Evolutionary conservation across 2,113 vertebrate species (phyloP).

Genomic region (Laterallus jamaicensis): DNA sequence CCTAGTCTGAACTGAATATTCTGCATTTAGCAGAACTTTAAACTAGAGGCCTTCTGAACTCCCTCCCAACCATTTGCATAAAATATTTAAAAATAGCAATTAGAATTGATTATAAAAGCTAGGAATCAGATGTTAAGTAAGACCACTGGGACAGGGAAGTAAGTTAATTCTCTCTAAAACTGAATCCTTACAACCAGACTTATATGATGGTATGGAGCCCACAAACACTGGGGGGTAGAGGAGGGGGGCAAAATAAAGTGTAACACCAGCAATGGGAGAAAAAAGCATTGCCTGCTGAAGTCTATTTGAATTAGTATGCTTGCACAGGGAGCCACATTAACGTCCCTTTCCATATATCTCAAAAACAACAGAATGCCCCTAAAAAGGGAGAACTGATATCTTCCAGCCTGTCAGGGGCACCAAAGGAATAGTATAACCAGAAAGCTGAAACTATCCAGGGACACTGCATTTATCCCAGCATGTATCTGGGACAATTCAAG

Average conservation of each 20-base stretch:
- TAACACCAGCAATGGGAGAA: background rate
- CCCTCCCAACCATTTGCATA: background rate
- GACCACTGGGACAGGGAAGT: background rate
- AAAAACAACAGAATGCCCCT: background rate
- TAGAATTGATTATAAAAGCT: background rate
- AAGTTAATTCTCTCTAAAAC: background rate
- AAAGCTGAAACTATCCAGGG: background rate
- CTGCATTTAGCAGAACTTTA: background rate
- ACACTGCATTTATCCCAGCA: background rate
- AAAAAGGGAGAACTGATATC: background rate
- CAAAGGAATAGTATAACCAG: background rate
- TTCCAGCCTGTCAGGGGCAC: background rate
- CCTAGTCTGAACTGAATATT: background rate
- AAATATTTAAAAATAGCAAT: background rate
- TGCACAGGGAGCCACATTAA: background rate
- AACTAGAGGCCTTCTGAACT: background rate
- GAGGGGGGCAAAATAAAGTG: background rate
- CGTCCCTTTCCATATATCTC: background rate
- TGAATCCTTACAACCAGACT: background rate
- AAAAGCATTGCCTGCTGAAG: background rate
- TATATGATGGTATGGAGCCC: background rate
- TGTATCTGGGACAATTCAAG: background rate
- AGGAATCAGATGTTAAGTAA: background rate
- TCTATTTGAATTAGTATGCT: background rate
- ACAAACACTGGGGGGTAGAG: background rate